Base-by-base conservation (phyloP, 2,113 vertebrate species). In the Scolopax mira region DNA sequence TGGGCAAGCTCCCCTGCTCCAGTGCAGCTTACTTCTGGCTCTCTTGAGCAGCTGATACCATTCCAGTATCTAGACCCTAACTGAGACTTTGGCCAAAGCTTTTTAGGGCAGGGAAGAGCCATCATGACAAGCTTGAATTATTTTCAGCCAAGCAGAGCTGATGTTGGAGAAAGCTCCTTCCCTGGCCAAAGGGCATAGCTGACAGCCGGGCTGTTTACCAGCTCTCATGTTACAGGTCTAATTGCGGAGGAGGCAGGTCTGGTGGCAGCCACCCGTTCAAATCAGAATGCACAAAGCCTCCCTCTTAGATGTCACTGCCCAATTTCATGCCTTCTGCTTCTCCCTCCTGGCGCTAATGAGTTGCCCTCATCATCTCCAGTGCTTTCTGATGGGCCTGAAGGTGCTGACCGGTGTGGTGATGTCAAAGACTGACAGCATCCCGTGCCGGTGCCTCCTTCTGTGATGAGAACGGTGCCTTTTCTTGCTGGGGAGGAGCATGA, bases 171-270 rank as follows among this genome's bases (percentile, higher is more conserved):
- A 85, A 77, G 90, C 70, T 94, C 51, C 37, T 89, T 88, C 52
- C 21, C 51, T 13, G 70, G 82, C 91, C 88, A 84, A 88, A 91
- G 91, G 89, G 79, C 88, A 67, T 54, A 79, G 70, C 85, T 88
- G 96, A 67, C 92, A 91, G 87, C 62, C 3, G 0, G 85, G 66
- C 85, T 97, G 94, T 94, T 96, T 96, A 92, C 93, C 86, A 74
- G 87, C 48, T 96, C 96, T 97, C 91, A 80, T 7, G 10, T 96
- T 97, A 91, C 97, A 90, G 73, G 55, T 95, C 81, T 93, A 92
- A 96, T 86, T 96, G 90, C 1, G 6, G 93, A 95, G 79, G 72
- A 94, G 85, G 69, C 73, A 81, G 92, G 92, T 93, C 90, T 93
- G 79, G 71, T 95, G 87, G 85, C 92, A 90, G 70, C 80, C 77